These are phyloP conservation scores for Onychomys torridus DNA, from an alignment of 2,797 vertebrate genomes.

Conservation along the genomic window DNA sequence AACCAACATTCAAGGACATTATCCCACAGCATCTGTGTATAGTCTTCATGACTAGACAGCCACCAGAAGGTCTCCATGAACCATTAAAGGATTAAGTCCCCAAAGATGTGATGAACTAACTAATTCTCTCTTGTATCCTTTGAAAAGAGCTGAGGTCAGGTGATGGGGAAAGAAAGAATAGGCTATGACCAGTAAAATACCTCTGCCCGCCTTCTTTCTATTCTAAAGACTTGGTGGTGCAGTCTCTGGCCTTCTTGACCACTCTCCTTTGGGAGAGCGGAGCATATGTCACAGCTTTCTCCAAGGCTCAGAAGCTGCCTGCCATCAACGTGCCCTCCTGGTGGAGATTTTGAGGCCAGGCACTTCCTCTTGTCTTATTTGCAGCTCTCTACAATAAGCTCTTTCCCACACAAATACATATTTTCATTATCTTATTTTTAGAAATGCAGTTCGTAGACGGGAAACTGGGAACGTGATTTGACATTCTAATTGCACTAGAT, in stretches of 20 bases:
- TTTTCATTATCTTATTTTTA: conserved; percentile 84
- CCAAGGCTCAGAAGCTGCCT: conserved; percentile 53
- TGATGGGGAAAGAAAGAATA: not conserved
- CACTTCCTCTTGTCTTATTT: conserved; percentile 59
- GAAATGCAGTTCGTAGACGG: conserved; percentile 71
- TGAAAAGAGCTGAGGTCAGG: conserved; percentile 47
- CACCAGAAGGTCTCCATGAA: not conserved
- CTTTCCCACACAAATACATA: conserved; percentile 77
- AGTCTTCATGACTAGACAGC: not conserved
- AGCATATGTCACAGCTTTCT: conserved; percentile 52
- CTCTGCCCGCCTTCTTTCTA: conserved; percentile 9
- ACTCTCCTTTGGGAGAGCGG: conserved; percentile 8
- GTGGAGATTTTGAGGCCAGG: conserved; percentile 55
- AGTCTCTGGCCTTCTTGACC: conserved; percentile 7
- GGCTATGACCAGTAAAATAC: conserved; percentile 7
- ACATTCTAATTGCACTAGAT: conserved; percentile 73
- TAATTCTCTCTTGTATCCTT: not conserved
- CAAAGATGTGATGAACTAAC: not conserved
- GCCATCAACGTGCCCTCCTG: conserved; percentile 56
- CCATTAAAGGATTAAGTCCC: conserved; percentile 31
- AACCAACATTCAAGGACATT: too few species aligned
- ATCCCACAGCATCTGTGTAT: not conserved
- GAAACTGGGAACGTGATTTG: conserved; percentile 67
- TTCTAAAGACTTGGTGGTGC: conserved; percentile 38
- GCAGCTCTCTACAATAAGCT: conserved; percentile 66